Evolutionary conservation across 2,113 vertebrate genomes (phyloP).

Genomic region (Vulpes ferrilata): DNA sequence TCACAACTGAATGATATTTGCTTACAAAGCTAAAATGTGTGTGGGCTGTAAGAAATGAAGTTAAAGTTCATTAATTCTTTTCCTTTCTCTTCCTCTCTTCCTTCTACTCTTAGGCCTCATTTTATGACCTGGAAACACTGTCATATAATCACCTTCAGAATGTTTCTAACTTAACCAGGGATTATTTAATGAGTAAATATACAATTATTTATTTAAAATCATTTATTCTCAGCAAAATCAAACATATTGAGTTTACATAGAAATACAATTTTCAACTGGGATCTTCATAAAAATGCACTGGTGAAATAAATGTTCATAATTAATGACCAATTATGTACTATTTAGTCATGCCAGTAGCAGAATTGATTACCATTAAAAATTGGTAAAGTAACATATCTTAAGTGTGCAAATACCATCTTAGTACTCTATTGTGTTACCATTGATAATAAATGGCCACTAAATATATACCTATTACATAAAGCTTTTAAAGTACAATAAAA

Average conservation of each 20-base stretch:
- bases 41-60: conserved; percentile 40
- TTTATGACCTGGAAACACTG: background rate
- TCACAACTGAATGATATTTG: conserved; percentile 39
- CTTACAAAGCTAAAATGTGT: conserved; percentile 32
- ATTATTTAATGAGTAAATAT: conserved; percentile 72
- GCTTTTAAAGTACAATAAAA: conserved; percentile 91
- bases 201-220: conserved; percentile 87
- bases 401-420: conserved; percentile 88
- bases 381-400: conserved; percentile 85
- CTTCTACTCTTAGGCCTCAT: background rate
- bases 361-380: conserved; percentile 85
- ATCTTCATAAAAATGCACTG: conserved; percentile 87
- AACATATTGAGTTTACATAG: conserved; percentile 89
- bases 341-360: conserved; percentile 86
- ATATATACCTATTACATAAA: conserved; percentile 89
- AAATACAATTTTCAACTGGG: conserved; percentile 87
- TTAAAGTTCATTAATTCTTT: background rate
- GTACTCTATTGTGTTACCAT: conserved; percentile 83
- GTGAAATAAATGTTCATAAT: conserved; percentile 78
- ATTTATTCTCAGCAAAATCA: conserved; percentile 90
- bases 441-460: conserved; percentile 88
- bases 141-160: background rate
- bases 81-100: background rate
- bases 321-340: conserved; percentile 78
- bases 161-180: background rate